Percentiles rank a stretch among this genome's conserved stretches.
Conservation (phyloP, 1,140 invertebrate species). For the Glomeris maerens region DNA sequence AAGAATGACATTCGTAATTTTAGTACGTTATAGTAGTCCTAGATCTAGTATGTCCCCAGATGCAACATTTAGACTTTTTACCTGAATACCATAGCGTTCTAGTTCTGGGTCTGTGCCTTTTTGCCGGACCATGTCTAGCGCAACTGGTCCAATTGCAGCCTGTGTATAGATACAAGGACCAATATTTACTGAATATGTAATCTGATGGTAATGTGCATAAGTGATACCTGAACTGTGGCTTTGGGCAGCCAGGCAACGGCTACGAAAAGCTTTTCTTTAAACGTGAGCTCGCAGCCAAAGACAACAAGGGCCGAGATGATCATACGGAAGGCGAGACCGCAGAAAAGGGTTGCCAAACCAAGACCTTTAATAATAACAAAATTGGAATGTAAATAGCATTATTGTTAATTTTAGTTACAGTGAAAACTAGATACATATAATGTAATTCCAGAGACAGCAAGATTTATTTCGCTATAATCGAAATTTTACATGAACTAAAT, state of each 20-base stretch:
- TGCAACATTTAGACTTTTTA: no score
- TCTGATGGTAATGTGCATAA: not conserved
- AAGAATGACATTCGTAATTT: no score
- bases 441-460: no score
- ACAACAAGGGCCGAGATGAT: conserved; percentile 43
- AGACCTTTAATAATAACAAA: not conserved
- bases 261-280: conserved; percentile 78
- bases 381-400: not conserved
- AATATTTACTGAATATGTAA: not conserved
- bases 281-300: conserved; percentile 47
- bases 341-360: not conserved
- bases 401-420: no score
- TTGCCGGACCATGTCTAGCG: not conserved
- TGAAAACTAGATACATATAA: no score
- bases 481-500: no score
- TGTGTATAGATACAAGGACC: not conserved
- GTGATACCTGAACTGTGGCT: conserved; percentile 56
- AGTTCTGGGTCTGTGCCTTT: not conserved
- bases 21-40: no score
- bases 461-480: no score
- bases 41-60: no score
- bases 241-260: conserved; percentile 84
- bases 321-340: conserved; percentile 32
- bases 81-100: no score
- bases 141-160: conserved; percentile 5